These are phyloP conservation scores for Tricholaema leucomelas DNA, from an alignment of 2,113 vertebrate genomes.

Conservation along the genomic window DNA sequence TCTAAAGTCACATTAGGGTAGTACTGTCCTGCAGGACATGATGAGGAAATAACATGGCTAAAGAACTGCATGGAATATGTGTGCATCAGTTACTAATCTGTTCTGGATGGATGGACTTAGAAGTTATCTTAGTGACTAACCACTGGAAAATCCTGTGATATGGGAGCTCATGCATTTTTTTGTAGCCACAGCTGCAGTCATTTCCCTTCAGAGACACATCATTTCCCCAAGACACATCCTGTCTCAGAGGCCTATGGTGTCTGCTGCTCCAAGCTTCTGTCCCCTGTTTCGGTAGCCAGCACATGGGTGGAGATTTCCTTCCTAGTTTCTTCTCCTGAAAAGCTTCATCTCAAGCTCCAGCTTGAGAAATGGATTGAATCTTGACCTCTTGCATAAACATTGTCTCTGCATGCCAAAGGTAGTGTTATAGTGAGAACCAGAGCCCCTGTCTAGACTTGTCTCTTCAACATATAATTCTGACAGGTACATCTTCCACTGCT, in stretches of 20 bases:
- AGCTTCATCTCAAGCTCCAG: constrained; percentile 61
- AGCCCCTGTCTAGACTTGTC: constrained; percentile 46
- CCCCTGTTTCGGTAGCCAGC: constrained; percentile 4
- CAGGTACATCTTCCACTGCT: not conserved
- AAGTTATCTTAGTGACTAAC: constrained; percentile 77
- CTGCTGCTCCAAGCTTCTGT: constrained; percentile 57
- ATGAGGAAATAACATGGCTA: constrained; percentile 6
- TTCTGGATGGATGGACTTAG: constrained; percentile 70
- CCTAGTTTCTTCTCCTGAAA: constrained; percentile 63
- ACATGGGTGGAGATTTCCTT: constrained; percentile 74
- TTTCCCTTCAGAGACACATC: constrained; percentile 75
- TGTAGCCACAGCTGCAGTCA: constrained; percentile 70
- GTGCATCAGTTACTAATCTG: constrained; percentile 71
- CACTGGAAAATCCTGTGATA: constrained; percentile 74
- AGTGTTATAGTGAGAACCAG: constrained; percentile 3
- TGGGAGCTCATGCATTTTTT: constrained; percentile 44
- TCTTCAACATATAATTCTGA: constrained; percentile 16
- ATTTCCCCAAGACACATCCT: constrained; percentile 75
- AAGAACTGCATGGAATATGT: constrained; percentile 40
- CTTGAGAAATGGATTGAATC: constrained; percentile 56
- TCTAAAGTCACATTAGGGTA: not conserved
- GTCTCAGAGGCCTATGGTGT: constrained; percentile 66
- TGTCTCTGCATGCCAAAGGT: constrained; percentile 55
- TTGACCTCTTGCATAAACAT: constrained; percentile 69
- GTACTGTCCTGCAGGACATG: not conserved